phyloP scores from a whole-genome alignment of 1,140 invertebrate species.

The Samia ricini region DNA sequence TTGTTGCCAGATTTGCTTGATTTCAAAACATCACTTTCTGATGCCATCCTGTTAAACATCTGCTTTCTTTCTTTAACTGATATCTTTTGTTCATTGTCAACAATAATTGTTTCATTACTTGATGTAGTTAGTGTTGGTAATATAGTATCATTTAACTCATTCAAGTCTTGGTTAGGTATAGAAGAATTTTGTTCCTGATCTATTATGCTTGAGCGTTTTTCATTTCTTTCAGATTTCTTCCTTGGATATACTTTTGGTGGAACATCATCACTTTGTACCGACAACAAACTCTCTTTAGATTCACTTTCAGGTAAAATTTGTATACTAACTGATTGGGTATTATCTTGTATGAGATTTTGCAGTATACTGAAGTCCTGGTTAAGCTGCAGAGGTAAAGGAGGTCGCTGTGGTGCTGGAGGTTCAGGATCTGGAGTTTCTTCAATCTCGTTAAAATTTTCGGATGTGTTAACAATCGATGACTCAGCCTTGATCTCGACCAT shows the following conservation, averaged over 20 bases:
- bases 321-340: conserved; percentile 20
- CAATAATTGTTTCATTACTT: conserved; percentile 59
- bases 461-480: conserved; percentile 32
- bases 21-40: conserved; percentile 83
- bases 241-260: conserved; percentile 63
- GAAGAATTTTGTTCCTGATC: conserved; percentile 27
- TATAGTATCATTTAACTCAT: conserved; percentile 25
- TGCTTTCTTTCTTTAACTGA: conserved; percentile 95
- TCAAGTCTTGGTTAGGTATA: conserved; percentile 38
- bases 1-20: conserved; percentile 43
- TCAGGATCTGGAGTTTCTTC: conserved; percentile 67
- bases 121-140: conserved; percentile 42
- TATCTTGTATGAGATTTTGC: conserved; percentile 49
- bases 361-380: conserved; percentile 65
- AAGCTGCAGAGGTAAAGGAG: conserved; percentile 79
- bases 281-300: conserved; percentile 46
- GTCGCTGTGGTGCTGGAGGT: conserved; percentile 84
- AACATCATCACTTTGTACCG: conserved; percentile 39
- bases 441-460: conserved; percentile 31
- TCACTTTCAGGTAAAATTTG: conserved; percentile 25
- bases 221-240: conserved; percentile 50
- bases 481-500: conserved; percentile 48
- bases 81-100: conserved; percentile 80
- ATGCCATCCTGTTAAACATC: conserved; percentile 94
- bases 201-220: conserved; percentile 43